Conservation (phyloP, 2,888 invertebrate genomes). For the Melinaea menophilus region DNA sequence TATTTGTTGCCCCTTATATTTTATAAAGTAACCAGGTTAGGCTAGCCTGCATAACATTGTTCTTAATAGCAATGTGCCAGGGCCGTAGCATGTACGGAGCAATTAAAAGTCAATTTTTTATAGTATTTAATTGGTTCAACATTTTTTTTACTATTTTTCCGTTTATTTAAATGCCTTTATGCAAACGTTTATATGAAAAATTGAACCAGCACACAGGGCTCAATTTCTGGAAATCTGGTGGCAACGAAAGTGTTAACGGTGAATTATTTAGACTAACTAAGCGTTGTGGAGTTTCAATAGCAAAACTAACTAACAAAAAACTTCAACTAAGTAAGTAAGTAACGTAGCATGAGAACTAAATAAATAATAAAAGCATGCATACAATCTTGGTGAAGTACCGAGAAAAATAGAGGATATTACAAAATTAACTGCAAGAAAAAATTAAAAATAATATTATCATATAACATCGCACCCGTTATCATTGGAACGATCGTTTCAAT, state of each 20-base stretch:
- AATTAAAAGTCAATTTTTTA: too few relatives aligned
- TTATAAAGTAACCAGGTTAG: too few relatives aligned
- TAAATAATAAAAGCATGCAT: slow-evolving; percentile 10
- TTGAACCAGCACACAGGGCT: too few relatives aligned
- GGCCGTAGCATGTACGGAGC: too few relatives aligned
- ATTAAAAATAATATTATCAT: slow-evolving; percentile 41
- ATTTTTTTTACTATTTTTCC: too few relatives aligned
- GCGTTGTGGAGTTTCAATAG: not conserved
- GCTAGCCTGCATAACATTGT: too few relatives aligned
- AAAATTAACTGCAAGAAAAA: slow-evolving; percentile 19
- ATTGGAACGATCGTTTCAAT: slow-evolving; percentile 39
- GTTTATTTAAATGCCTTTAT: too few relatives aligned
- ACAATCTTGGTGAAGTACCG: slow-evolving; percentile 11
- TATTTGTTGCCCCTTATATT: too few relatives aligned
- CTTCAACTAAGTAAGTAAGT: not conserved
- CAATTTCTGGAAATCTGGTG: too few relatives aligned
- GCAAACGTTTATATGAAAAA: too few relatives aligned
- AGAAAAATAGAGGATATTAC: slow-evolving; percentile 15
- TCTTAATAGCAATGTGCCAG: too few relatives aligned
- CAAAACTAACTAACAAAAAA: slow-evolving; percentile 9
- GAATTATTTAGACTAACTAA: not conserved
- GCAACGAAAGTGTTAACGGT: not conserved
- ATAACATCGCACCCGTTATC: slow-evolving; percentile 31
- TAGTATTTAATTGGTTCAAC: too few relatives aligned
- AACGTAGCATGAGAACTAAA: slow-evolving; percentile 6